Evolutionary conservation across 2,113 vertebrate genomes (phyloP), one percentile per base, ranked within the genome.

Genomic region (Stegastes partitus): DNA sequence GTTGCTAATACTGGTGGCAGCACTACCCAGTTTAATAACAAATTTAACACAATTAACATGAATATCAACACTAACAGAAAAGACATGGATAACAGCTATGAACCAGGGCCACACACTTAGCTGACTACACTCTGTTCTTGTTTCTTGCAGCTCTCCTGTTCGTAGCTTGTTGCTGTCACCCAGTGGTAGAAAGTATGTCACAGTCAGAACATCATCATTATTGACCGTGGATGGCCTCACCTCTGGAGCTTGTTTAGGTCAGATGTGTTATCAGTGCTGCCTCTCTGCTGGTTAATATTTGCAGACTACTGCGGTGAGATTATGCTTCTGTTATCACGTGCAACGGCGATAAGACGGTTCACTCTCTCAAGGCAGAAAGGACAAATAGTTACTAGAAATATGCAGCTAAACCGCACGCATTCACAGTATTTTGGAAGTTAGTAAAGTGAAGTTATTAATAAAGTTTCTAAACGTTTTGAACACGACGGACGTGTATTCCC

Each of bases 151-250:
- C 11, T 47, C 11, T 2, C 14, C 49, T 50, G 31, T 65, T n/a
- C 21, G 12, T 25, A 58, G 84, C 70, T 18, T 63, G 28, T 56
- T 91, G 76, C 87, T 86, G 86, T 19, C 89, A 68, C 84, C 84
- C 47, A 86, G 89, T 86, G 86, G 87, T 47, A 23, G 57, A 75
- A 79, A 51, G 3, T 15, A 45, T 28, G 55, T 26, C 50, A 47
- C 28, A 19, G 34, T 65, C 18, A 68, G 8, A 53, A 5, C 21
- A 8, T 2, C 19, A 18, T 4, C 11, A 25, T 34, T 42, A 31
- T 42, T 47, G 15, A 1, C 18, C 49, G 5, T 22, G 15, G 10
- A 23, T 50, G 37, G 58, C n/a, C 50, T 85, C 59, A 77, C 73
- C 78, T 11, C 1, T 34, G 51, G 59, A 16, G 34, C 44, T 42